A percentile compares a stretch with the other conserved stretches of the same genome.
These are phyloP conservation scores for Platichthys flesus DNA, from an alignment of 2,113 vertebrate genomes.

Conservation along the genomic window DNA sequence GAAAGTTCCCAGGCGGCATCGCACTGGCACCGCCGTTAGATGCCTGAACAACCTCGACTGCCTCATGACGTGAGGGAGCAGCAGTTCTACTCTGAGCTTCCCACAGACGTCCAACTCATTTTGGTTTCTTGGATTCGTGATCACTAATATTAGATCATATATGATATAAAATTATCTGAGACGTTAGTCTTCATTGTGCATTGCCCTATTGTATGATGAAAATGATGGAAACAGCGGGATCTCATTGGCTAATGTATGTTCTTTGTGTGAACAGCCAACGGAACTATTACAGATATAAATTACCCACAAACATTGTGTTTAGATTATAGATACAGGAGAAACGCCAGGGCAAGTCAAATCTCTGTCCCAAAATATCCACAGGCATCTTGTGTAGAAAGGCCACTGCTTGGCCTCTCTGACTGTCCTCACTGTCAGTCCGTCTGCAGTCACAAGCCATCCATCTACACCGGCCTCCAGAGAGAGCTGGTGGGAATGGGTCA, in stretches of 20 bases:
- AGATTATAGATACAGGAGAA: too few relatives aligned
- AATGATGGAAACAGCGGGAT: not conserved
- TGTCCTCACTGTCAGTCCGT: slow-evolving; percentile 25
- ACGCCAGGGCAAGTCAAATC: too few relatives aligned
- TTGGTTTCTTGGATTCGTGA: too few relatives aligned
- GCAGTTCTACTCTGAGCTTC: too few relatives aligned
- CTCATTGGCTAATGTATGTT: not conserved
- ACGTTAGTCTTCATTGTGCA: not conserved
- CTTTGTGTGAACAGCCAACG: not conserved
- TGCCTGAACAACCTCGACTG: too few relatives aligned
- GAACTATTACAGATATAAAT: not conserved
- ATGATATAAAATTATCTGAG: too few relatives aligned
- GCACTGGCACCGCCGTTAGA: too few relatives aligned
- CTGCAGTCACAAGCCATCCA: slow-evolving; percentile 26
- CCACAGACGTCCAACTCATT: too few relatives aligned
- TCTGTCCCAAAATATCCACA: not conserved
- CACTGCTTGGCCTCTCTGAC: slow-evolving; percentile 2
- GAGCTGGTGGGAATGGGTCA: slow-evolving; percentile 30
- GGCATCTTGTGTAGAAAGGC: not conserved
- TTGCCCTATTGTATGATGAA: not conserved
- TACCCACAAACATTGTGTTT: too few relatives aligned
- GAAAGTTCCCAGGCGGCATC: too few relatives aligned
- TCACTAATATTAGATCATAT: too few relatives aligned
- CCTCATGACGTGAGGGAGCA: too few relatives aligned
- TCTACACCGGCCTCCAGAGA: slow-evolving; percentile 23